phyloP scores from a whole-genome alignment of 2,888 invertebrate species.

The Idaea biselata region DNA sequence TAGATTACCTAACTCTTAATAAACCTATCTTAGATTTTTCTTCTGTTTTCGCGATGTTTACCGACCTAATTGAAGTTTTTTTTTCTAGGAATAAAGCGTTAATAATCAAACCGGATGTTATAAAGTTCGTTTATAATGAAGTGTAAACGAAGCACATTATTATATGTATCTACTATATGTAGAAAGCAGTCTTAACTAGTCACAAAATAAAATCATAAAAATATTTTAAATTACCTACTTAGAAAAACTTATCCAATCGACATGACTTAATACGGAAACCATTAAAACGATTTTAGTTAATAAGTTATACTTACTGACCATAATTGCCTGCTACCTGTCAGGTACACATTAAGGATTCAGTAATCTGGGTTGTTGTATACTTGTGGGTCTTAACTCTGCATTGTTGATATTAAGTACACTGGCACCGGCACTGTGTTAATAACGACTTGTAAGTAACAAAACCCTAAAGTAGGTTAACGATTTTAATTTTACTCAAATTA shows the following conservation, averaged over 20 bases:
- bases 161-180: no score
- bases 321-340: conserved; percentile 14
- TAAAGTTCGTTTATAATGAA: no score
- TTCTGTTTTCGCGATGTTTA: no score
- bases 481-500: not conserved
- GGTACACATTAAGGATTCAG: not conserved
- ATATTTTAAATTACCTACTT: conserved; percentile 34
- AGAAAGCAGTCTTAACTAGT: not conserved
- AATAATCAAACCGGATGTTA: no score
- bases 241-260: conserved; percentile 43
- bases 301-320: conserved; percentile 36
- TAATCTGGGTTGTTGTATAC: not conserved
- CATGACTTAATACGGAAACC: conserved; percentile 60
- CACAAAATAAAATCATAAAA: conserved; percentile 1
- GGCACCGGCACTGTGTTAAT: not conserved
- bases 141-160: no score
- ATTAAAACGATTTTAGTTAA: conserved; percentile 67
- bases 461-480: not conserved
- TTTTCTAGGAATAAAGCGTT: no score
- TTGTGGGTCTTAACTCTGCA: not conserved
- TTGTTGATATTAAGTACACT: not conserved
- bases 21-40: no score
- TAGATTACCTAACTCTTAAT: no score
- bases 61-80: no score
- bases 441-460: not conserved